Percentiles rank a stretch among this genome's conserved stretches.
Conservation (phyloP, 2,113 vertebrate genomes). For the Leucoraja erinaceus region DNA sequence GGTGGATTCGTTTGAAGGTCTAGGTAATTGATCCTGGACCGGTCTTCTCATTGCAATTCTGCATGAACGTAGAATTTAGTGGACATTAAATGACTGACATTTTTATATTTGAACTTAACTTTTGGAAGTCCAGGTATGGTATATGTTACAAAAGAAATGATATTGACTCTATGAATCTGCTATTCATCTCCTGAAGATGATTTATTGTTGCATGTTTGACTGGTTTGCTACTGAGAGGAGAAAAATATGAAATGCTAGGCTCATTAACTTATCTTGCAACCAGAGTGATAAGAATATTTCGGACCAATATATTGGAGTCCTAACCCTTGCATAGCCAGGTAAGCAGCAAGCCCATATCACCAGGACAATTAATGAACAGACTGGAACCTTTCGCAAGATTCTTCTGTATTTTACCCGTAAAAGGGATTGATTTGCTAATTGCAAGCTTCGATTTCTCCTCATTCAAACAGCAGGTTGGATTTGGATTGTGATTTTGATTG, state of each 20-base stretch:
- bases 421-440: neutral
- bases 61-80: neutral
- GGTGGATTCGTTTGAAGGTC: constrained; percentile 27
- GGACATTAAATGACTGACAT: constrained; percentile 21
- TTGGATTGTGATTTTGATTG: neutral
- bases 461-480: neutral
- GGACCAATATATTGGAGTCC: neutral
- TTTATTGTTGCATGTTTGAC: constrained; percentile 24
- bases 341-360: neutral
- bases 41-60: neutral
- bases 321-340: neutral
- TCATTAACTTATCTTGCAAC: constrained; percentile 16
- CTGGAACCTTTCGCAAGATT: neutral
- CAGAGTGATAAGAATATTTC: neutral
- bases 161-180: constrained; percentile 30
- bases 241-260: constrained; percentile 18
- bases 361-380: neutral
- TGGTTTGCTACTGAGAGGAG: neutral
- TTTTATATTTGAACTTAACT: constrained; percentile 27
- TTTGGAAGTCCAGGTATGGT: neutral
- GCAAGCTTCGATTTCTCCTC: neutral
- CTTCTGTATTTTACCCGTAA: neutral
- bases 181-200: constrained; percentile 34
- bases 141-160: constrained; percentile 24
- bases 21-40: constrained; percentile 19